Base-by-base conservation (phyloP, 1,140 invertebrate genomes). In the Physella acuta region DNA sequence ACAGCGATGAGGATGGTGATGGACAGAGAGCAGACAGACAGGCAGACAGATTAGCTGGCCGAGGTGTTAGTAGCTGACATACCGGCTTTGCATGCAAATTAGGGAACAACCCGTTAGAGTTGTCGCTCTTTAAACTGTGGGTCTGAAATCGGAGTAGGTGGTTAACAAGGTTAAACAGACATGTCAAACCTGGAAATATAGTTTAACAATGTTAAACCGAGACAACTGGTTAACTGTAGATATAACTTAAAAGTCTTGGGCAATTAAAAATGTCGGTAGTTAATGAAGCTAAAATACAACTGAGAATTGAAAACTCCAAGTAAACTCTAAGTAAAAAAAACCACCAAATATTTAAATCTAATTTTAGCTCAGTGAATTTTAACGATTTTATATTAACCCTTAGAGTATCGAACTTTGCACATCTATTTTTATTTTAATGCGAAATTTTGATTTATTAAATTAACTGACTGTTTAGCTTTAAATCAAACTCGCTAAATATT, bases 1-100 rank as follows among this genome's bases (percentile, higher is more conserved):
- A 0, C 30, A 52, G 52, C 16, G 36, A 68, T n/a, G 30, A 30
- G 33, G 24, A 24, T 24, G 53, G 24, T 14, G 5, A 24, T 24
- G 20, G 24, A 30, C 8, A 24, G 24, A 30, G 53, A 30, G 24
- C 5, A 55, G 20, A 20, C 24, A 24, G 28, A 36, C 14, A 16
- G 33, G 17, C 26, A 60, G 14, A 60, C 26, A 5, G 8, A 60
- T 11, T 31, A 14, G 31, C 5, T 5, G 31, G 16, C 11, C 24
- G 14, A 14, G 31, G 5, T 63, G 60, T 64, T 64, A 64, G 62
- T 64, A 67, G 31, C 33, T 34, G n/a, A 68, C 66, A 68, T 68
- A 68, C 66, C 66, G 55, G 28, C 56, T 49, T 30, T 0, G 16
- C 66, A 68, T 68, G 66, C 66, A 68, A 44, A 58, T 58, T 59